Percentiles rank a stretch among this genome's conserved stretches.
Evolutionary conservation across 2,113 vertebrate species (phyloP).

Genomic region (Opisthocomus hoazin): DNA sequence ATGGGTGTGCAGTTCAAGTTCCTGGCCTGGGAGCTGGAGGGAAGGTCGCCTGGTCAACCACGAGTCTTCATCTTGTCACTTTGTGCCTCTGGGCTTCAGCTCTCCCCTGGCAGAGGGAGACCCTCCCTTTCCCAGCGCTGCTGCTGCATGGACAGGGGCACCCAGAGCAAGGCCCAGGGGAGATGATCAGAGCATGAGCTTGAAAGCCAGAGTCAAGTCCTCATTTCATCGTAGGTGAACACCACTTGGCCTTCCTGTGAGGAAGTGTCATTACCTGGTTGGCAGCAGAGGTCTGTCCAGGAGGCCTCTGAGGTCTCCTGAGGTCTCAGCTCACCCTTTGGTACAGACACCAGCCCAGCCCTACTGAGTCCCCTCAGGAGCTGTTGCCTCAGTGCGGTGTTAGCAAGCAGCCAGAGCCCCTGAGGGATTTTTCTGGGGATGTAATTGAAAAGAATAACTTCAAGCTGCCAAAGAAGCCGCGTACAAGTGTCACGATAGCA

Average conservation of each 20-base stretch:
- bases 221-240: background rate
- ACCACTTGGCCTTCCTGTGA: background rate
- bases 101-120: background rate
- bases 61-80: background rate
- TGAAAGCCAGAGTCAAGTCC: background rate
- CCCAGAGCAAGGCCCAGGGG: background rate
- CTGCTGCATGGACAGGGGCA: background rate
- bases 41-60: background rate
- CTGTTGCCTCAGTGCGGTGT: fast-evolving
- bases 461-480: fast-evolving
- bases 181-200: background rate
- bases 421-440: fast-evolving
- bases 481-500: fast-evolving
- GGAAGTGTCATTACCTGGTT: background rate
- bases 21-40: background rate
- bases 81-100: background rate
- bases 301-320: background rate
- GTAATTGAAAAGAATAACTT: background rate
- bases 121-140: fast-evolving
- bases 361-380: background rate
- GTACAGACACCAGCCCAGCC: background rate
- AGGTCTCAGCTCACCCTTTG: background rate
- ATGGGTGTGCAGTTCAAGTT: background rate
- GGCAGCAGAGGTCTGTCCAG: background rate
- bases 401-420: background rate